phyloP scores from a whole-genome alignment of 2,113 vertebrate genomes.

The Colinus virginianus region DNA sequence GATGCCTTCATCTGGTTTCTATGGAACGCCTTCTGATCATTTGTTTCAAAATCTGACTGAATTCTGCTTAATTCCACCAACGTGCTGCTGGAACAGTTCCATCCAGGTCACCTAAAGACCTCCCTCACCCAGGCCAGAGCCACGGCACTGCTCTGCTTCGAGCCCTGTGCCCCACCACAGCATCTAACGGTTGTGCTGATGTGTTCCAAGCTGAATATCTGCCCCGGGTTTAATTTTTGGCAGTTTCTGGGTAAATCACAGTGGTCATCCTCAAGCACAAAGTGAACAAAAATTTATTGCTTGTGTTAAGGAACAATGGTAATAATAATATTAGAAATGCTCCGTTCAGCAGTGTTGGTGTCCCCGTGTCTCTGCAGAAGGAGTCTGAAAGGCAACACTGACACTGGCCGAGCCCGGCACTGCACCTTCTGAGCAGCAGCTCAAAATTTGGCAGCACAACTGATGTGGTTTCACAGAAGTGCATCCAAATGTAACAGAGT shows the following conservation, averaged over 20 bases:
- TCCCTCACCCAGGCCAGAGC: not conserved
- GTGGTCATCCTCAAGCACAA: slow-evolving; percentile 36
- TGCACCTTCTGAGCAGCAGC: not conserved
- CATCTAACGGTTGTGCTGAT: not conserved
- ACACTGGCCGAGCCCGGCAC: not conserved
- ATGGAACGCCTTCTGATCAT: not conserved
- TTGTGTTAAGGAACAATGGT: slow-evolving; percentile 22
- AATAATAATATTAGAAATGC: not conserved
- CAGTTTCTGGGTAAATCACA: slow-evolving; percentile 42
- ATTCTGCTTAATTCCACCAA: not conserved
- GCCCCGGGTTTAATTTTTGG: slow-evolving; percentile 55
- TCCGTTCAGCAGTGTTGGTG: not conserved
- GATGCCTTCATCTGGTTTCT: not conserved
- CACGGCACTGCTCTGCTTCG: not conserved
- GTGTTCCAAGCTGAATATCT: slow-evolving; percentile 22
- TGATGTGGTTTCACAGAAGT: slow-evolving; percentile 20
- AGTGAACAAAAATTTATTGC: slow-evolving; percentile 52
- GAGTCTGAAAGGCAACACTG: not conserved
- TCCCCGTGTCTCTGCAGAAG: not conserved
- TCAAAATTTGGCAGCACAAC: not conserved
- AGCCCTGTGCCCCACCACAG: not conserved
- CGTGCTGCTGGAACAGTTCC: not conserved
- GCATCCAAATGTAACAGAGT: slow-evolving; percentile 2
- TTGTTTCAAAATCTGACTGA: slow-evolving; percentile 22
- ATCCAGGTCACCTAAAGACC: not conserved